Evolutionary conservation across 2,888 invertebrate species (phyloP), one percentile per base, ranked within the genome.

Genomic region (Lymantria dispar): DNA sequence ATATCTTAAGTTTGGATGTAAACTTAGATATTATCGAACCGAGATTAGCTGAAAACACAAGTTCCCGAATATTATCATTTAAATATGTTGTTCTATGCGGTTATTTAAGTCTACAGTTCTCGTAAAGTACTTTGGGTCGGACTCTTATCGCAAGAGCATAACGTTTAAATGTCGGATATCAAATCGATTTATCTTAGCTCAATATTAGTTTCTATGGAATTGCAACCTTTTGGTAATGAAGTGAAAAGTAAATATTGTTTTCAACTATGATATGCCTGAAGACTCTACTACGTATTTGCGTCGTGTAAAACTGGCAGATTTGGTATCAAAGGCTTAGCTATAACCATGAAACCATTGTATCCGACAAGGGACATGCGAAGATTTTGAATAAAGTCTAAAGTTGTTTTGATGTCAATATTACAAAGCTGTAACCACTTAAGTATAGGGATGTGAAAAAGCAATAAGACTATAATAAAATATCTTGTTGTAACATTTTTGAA

Each of bases 241-340:
- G 22, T 22, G 22, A 22, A 22, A 22, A 22, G 22, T 22, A 3
- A 99, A 99, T 87, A 99, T 99, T 81, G 99, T 99, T 5, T 99
- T 99, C 84, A 99, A 99, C 87, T 99, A 99, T 78, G 99, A 99
- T 77, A 99, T 99, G 99, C 99, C 99, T 7, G 99, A 99, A 88
- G 98, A 99, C 90, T 99, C 99, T 0, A 99, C 99, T 77, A 99
- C 99, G 0, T 99, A 99, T 79, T 92, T 99, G 49, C 99, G 99
- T 90, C 93, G 99, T 78, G 99, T 99, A 22, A 99, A 74, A 99
- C 99, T 55, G 99, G 99, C 39, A 95, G 99, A 70, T 99, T 99
- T 82, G 99, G 99, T 87, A 99, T 99, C 45, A 99, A 99, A 87
- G 99, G 99, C 58, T 92, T 99, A 69, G 99, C 99, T 7, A 98